Evolutionary conservation across 2,113 vertebrate species (phyloP).

Genomic region (Vulpes vulpes): DNA sequence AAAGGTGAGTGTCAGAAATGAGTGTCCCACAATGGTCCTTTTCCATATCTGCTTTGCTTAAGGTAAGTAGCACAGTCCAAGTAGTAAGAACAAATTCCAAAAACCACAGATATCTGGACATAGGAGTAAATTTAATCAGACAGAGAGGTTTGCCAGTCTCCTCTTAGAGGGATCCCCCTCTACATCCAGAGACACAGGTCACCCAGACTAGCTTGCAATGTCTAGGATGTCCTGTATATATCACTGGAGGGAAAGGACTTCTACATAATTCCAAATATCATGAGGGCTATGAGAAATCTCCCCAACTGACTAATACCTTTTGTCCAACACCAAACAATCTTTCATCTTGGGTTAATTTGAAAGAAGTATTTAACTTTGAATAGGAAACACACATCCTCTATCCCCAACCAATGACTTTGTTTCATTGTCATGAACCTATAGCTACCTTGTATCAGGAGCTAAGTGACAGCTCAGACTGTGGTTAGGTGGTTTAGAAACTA

Average conservation of each 20-base stretch:
- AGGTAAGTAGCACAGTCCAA: background rate
- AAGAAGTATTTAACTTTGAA: background rate
- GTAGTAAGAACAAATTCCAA: background rate
- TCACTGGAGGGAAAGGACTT: background rate
- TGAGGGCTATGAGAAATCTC: background rate
- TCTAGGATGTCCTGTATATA: background rate
- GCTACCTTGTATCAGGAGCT: background rate
- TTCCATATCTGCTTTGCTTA: background rate
- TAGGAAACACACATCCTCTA: background rate
- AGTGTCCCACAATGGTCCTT: background rate
- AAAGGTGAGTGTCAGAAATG: background rate
- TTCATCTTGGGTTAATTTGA: background rate
- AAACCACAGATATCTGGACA: background rate
- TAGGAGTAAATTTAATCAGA: conserved; percentile 3
- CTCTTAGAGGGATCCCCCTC: background rate
- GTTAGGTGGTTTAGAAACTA: background rate
- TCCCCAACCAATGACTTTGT: background rate
- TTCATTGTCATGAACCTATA: background rate
- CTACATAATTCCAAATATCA: background rate
- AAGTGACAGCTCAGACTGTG: background rate
- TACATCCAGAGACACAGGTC: background rate
- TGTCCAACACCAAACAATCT: background rate
- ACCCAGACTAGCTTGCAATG: background rate
- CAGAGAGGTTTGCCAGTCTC: background rate
- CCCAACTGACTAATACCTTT: background rate